Evolutionary conservation across 1,140 invertebrate genomes (phyloP), one percentile per base, ranked within the genome.

Genomic region (Meteorus sp.): DNA sequence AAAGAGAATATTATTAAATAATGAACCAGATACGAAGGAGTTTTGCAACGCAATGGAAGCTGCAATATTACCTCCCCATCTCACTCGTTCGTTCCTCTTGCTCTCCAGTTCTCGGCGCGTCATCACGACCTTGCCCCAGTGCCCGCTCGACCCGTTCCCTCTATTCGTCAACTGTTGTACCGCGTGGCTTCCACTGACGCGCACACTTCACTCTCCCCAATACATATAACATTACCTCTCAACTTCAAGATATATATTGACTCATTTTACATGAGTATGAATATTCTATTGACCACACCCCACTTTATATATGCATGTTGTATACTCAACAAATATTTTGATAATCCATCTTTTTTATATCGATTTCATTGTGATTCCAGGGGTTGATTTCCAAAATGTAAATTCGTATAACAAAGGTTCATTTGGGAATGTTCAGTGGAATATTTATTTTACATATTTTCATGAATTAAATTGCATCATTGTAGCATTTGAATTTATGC

Each of bases 121-220:
- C n/a, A n/a, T n/a, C 33, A 64, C 61, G 67, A 68, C 72, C 72
- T 72, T 74, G 72, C 63, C 66, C 72, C 65, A 68, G 64, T 74
- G 54, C 67, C 70, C 70, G 67, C 65, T 72, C 65, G 72, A 74
- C 70, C 71, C 55, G 66, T 31, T 55, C 53, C n/a, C n/a, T n/a
- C n/a, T n/a, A n/a, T 44, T 29, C 23, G 33, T 25, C 25, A 22
- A 33, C 50, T 52, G 50, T 39, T 39, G 15, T 20, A 52, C 41
- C 53, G 45, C 33, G 48, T 29, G 35, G 51, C 47, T 37, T 39
- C 50, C 25, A 41, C 50, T 54, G 23, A 39, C 37, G 15, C 48
- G 31, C 17, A 48, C 55, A 17, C 13, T 41, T 51, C 43, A 31
- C 51, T 33, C 20, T 45, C 6, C 35, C 22, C 23, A n/a, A n/a